Base-by-base conservation (phyloP, 2,797 vertebrate genomes). In the Macropodus opercularis region DNA sequence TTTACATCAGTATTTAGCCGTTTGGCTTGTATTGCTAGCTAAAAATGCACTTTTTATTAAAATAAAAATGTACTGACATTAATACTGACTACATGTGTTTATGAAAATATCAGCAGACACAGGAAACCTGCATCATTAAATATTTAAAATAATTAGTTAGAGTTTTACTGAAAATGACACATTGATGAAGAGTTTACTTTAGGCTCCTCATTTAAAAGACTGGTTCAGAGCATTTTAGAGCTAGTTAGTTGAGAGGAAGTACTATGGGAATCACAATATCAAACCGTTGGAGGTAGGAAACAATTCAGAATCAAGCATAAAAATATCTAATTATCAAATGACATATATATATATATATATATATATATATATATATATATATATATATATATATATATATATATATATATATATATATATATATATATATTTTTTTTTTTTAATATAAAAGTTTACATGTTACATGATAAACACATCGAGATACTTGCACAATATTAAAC, bases 21-120 rank as follows among this genome's bases (percentile, higher is more conserved):
- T 77, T 83, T 78, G 83, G 80, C 75, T 71, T 86, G 77, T 91
- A 91, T 85, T 86, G 85, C 87, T 90, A 86, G 87, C 87, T 90
- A 89, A 88, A 91, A 88, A 86, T 88, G 91, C 92, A 92, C 91
- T 91, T 93, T 92, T 91, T 92, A 92, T 91, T 91, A 86, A 85
- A 94, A 93, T 92, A 92, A 92, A 93, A 83, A 84, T 76, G 52
- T 87, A 85, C 76, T 85, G 78, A 89, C 64, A 75, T 69, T 54
- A 72, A 63, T 7, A 5, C 7, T 3, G 59, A 12, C 27, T 47
- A 31, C 27, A 19, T n/a, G 21, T 23, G 15, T 63, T 47, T 11
- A 24, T 40, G 5, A 35, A 57, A 55, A 69, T 4, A 2, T 41
- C 15, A 43, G 13, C 15, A 8, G 49, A 49, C 4, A 49, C 21